Conservation (phyloP, 2,797 vertebrate species). For the Alca torda region DNA sequence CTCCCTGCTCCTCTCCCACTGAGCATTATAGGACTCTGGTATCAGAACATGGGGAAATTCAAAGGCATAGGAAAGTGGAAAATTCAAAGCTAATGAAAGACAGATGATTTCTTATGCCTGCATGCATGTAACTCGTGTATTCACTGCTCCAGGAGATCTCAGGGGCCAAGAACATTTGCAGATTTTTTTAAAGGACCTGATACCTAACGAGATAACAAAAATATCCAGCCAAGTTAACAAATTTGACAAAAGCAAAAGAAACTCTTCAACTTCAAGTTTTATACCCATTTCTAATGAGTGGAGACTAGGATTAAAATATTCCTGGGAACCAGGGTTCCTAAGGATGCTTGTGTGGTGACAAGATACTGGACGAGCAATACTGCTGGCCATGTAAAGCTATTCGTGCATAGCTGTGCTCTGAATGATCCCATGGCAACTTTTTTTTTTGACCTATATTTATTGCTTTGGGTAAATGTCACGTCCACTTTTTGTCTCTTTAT, state of each 20-base stretch:
- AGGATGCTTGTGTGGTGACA: not conserved
- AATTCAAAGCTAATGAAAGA: not conserved
- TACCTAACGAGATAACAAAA: not conserved
- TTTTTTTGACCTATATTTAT: constrained; percentile 47
- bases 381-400: not conserved
- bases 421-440: not conserved
- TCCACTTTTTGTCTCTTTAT: constrained; percentile 28
- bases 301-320: not conserved
- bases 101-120: not conserved
- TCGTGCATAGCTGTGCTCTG: not conserved
- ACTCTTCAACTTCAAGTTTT: not conserved
- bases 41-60: not conserved
- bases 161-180: not conserved
- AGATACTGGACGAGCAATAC: not conserved
- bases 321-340: not conserved
- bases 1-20: not conserved
- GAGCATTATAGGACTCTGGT: not conserved
- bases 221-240: not conserved
- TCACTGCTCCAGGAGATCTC: not conserved
- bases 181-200: not conserved
- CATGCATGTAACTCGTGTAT: not conserved
- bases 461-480: constrained; percentile 20
- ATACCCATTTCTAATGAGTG: not conserved
- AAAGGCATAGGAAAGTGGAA: not conserved
- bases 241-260: not conserved